Evolutionary conservation across 2,888 invertebrate species (phyloP), one percentile per base, ranked within the genome.

Genomic region (Caenorhabditis afra): DNA sequence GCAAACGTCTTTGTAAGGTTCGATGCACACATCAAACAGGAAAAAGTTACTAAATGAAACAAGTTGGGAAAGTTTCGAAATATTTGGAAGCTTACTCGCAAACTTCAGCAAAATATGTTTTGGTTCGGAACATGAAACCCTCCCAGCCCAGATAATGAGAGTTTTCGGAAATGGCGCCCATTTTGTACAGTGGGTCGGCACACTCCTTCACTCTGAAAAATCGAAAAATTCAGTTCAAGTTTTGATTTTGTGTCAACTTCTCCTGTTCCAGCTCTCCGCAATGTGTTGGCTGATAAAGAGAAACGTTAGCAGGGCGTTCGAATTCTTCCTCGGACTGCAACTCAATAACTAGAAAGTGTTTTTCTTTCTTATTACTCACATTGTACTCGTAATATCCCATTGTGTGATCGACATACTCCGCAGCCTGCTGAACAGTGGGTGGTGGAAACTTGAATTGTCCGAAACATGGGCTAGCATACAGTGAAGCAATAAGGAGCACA

Each of bases 21-120:
- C 83, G 44, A 87, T 85, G 77, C 87, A 87, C 16, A 82, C 57
- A 62, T 87, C 86, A 57, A 87, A 87, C 37, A 85, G 59, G 50
- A 84, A 83, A 62, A 87, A 87, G 53, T 85, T 84, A 50, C 86
- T 86, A 75, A 37, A n/a, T n/a, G n/a, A 78, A 66, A 29, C 1
- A 14, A 37, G 5, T 16, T 8, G 16, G 29, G 29, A 29, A n/a
- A 23, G 29, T 23, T 39, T n/a, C 35, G 14, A 45, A 37, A 0
- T 41, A 12, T n/a, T 1, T 11, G 53, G 37, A n/a, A 41, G 41
- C 84, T 76, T 45, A 87, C 86, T 87, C 84, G 85, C 87, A 87
- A 67, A 87, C 83, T 64, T 82, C 79, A 2, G 79, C 57, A 53
- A 87, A 84, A 65, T 86, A 87, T 2, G 81, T 79, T 61, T 82